Evolutionary conservation across 2,888 invertebrate genomes (phyloP), one percentile per base, ranked within the genome.

Genomic region (Margaritifera margaritifera): DNA sequence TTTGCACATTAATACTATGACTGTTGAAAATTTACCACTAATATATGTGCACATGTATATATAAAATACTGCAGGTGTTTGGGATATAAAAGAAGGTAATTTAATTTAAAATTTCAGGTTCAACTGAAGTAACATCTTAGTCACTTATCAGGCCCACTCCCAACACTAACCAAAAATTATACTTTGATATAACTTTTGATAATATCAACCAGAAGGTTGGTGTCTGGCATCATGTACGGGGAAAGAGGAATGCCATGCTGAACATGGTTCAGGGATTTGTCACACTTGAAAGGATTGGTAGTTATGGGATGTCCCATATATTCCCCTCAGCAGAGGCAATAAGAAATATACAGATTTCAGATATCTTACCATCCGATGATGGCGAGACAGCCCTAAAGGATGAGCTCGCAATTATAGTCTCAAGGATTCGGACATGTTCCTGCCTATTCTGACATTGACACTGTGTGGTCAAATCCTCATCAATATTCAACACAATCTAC

Each of bases 121-220:
- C 31, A 31, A 31, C 31, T 31, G 31, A 8, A 1, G n/a, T n/a
- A n/a, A n/a, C n/a, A n/a, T n/a, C n/a, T n/a, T n/a, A n/a, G n/a
- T n/a, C n/a, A n/a, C n/a, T 31, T 31, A 31, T 31, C 1, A 8
- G 8, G 31, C 8, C 31, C 8, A 8, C 31, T 31, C 8, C 8
- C 8, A 8, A 31, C 31, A 31, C 31, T 31, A 31, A 31, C 31
- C 8, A 31, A 31, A 31, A 31, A 4, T 31, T 31, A 31, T 6
- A 31, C 31, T 31, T 31, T 8, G 31, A 8, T 31, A 31, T 31
- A 8, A 31, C 1, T 31, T 31, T 31, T 71, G 71, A 71, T 57
- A 71, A 67, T 54, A 64, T 67, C 4, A 71, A 67, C 24, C 67
- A 71, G 54, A 71, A 71, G 54, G 53, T 62, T 53, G 63, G 66